A percentile compares a stretch with the other conserved stretches of the same genome.
Evolutionary conservation across 2,888 invertebrate species (phyloP).

Genomic region (Bombylius discolor): DNA sequence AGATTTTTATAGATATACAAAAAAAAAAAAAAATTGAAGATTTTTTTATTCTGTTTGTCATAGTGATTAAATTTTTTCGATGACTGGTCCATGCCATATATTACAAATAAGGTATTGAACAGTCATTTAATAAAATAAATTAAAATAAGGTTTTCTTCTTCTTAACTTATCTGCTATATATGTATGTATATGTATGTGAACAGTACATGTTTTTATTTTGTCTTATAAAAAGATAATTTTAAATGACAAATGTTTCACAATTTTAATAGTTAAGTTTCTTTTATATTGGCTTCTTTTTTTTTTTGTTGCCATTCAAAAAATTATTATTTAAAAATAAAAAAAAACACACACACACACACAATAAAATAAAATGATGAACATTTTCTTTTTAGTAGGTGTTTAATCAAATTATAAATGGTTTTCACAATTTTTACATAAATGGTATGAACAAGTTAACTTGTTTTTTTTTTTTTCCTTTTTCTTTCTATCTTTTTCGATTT

Average conservation of each 20-base stretch:
- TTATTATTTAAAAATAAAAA: too few species aligned
- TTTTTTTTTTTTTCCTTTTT: neutral
- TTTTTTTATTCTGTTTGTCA: too few species aligned
- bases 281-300: too few species aligned
- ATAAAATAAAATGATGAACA: neutral
- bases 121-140: neutral
- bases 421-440: conserved; percentile 4
- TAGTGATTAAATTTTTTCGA: too few species aligned
- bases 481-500: too few species aligned
- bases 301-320: neutral
- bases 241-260: too few species aligned
- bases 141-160: neutral
- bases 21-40: too few species aligned
- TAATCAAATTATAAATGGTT: conserved; percentile 2
- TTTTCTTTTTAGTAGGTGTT: conserved; percentile 2
- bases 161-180: neutral
- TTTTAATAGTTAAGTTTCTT: too few species aligned
- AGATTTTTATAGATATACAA: too few species aligned
- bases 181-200: too few species aligned
- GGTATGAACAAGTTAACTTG: neutral
- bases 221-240: too few species aligned
- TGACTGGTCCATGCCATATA: neutral
- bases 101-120: neutral
- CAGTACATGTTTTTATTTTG: too few species aligned
- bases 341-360: neutral